Evolutionary conservation across 2,888 invertebrate genomes (phyloP), one percentile per base, ranked within the genome.

Genomic region (Andrena marginata): DNA sequence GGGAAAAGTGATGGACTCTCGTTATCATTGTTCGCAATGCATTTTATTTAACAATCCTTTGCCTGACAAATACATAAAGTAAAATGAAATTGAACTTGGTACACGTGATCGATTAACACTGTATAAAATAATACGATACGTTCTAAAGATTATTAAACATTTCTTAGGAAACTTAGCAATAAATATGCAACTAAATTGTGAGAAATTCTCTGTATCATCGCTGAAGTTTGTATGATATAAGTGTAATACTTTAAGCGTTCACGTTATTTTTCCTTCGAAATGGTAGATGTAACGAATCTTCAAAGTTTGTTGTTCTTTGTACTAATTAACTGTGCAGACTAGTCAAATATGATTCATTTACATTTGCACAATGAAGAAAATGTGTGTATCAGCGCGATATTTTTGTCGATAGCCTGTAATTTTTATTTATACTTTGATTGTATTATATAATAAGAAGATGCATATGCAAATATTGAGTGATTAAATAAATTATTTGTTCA

Each of bases 401-500:
- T 80, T 75, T 67, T 77, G 64, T 77, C 62, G 8, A 70, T 67
- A 23, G 60, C 20, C 63, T 20, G 42, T 29, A 80, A 73, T 31
- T 74, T 69, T 16, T 51, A 70, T 83, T 83, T 83, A 73, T 87
- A 82, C 69, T 82, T 80, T 60, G 31, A 78, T 51, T 74, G 35
- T 69, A 82, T 79, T 77, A 56, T 64, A 70, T 63, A 51, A 74
- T 16, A 56, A 33, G 20, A 73, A 69, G 7, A 72, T 84, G 80
- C 82, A 82, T 64, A 80, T 75, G 65, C 70, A 59, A 84, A 69
- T 73, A 69, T 76, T 76, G 80, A 77, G 70, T 20, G 84, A 49
- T 60, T 62, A 84, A 86, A 86, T 84, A 82, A 81, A 79, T 31
- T 73, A 86, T 80, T 86, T 86, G 75, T 86, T 86, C 77, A 77